These are phyloP conservation scores for Phyto melanocephala DNA, from an alignment of 2,888 invertebrate species.

Conservation along the genomic window DNA sequence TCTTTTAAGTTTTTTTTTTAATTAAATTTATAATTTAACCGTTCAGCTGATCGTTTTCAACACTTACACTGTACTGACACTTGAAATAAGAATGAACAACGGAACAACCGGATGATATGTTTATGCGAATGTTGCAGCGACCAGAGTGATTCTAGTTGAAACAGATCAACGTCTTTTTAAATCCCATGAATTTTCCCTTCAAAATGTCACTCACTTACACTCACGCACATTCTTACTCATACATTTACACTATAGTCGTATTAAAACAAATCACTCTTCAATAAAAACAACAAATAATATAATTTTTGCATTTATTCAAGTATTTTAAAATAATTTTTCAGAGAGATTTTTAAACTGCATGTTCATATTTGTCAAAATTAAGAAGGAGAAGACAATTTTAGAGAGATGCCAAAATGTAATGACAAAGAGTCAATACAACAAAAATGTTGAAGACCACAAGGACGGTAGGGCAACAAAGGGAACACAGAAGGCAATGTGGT, in stretches of 20 bases:
- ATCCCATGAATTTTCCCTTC: conserved; percentile 64
- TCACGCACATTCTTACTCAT: conserved; percentile 51
- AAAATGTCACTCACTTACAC: conserved; percentile 53
- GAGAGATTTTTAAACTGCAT: conserved; percentile 38
- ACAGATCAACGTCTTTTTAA: conserved; percentile 69
- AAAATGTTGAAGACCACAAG: neutral
- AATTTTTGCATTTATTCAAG: neutral
- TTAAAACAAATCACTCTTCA: conserved; percentile 44
- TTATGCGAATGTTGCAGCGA: conserved; percentile 76
- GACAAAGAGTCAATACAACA: conserved; percentile 51
- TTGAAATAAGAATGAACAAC: conserved; percentile 60
- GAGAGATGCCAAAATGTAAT: conserved; percentile 66
- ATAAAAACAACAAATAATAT: conserved; percentile 12
- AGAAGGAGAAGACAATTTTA: neutral
- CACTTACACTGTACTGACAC: conserved; percentile 68
- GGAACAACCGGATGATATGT: conserved; percentile 69
- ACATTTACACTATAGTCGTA: neutral
- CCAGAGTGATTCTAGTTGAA: conserved; percentile 76
- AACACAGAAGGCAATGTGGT: conserved; percentile 37
- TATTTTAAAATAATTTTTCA: conserved; percentile 48
- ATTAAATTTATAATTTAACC: neutral
- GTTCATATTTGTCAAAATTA: conserved; percentile 12
- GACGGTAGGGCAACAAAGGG: conserved; percentile 41
- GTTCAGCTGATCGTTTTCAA: neutral
- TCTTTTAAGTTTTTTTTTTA: neutral